Conservation (phyloP, 30 jellyfish, hydroid and myxozoan genomes). For the Hydractinia symbiolongicarpus region DNA sequence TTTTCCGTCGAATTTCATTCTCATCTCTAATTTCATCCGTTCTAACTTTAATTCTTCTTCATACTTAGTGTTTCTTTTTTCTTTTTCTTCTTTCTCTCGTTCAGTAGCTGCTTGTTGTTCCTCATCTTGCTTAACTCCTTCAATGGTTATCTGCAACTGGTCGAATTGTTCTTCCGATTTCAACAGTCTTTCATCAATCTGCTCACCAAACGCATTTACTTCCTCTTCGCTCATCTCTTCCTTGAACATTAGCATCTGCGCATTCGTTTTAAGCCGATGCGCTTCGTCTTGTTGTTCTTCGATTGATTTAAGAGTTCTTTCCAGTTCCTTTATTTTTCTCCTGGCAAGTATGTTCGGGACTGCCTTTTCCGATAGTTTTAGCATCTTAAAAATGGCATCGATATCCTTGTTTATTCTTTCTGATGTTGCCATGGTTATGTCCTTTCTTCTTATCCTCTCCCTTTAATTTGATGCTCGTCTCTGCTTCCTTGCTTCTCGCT, state of each 20-base stretch:
- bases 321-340: slow-evolving; percentile 7
- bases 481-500: slow-evolving; percentile 3
- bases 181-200: too few relatives aligned
- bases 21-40: slow-evolving; percentile 7
- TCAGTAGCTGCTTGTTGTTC: slow-evolving; percentile 10
- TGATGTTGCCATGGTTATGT: slow-evolving; percentile 9
- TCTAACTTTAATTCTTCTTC: neutral
- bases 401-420: neutral
- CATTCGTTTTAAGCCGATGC: slow-evolving; percentile 15
- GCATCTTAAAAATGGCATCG: neutral
- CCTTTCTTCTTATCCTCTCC: neutral
- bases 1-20: slow-evolving; percentile 9
- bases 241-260: slow-evolving; percentile 21
- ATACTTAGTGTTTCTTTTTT: neutral
- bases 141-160: neutral
- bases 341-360: neutral
- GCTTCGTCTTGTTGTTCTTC: slow-evolving; percentile 25
- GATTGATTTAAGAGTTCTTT: slow-evolving; percentile 20
- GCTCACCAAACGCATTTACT: slow-evolving; percentile 8
- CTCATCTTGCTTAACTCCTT: neutral
- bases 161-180: too few relatives aligned
- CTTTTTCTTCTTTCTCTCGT: neutral
- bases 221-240: slow-evolving; percentile 15
- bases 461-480: neutral
- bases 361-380: neutral